Conservation (phyloP, 2,888 invertebrate genomes). For the Pharmacophagus antenor region DNA sequence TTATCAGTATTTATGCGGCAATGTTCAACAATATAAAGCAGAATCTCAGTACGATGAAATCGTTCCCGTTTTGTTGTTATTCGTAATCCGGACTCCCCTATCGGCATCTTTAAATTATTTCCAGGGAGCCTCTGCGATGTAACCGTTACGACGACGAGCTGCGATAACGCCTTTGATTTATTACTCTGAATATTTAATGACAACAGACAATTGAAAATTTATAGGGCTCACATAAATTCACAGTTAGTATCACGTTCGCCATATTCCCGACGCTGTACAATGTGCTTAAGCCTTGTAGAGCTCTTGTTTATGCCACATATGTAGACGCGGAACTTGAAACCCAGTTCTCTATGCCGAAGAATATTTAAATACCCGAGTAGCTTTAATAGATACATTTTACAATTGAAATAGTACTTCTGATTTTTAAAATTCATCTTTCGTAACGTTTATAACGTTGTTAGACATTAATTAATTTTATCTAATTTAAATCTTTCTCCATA, state of each 20-base stretch:
- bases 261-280: conserved; percentile 44
- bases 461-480: not conserved
- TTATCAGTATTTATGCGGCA: conserved; percentile 11
- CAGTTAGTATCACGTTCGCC: conserved; percentile 66
- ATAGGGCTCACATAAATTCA: conserved; percentile 73
- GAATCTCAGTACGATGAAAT: conserved; percentile 36
- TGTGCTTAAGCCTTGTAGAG: conserved; percentile 28
- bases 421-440: no score
- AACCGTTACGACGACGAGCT: conserved; percentile 61
- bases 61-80: conserved; percentile 43
- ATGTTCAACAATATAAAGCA: conserved; percentile 23
- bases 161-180: conserved; percentile 77
- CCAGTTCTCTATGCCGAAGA: conserved; percentile 6
- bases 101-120: conserved; percentile 71
- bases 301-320: conserved; percentile 31
- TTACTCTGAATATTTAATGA: conserved; percentile 74
- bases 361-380: conserved; percentile 18
- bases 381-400: conserved; percentile 4
- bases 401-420: not conserved
- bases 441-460: not conserved
- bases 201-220: conserved; percentile 78
- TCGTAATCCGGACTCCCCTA: conserved; percentile 54
- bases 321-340: conserved; percentile 24
- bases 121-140: conserved; percentile 64
- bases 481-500: not conserved